Evolutionary conservation across 2,888 invertebrate species (phyloP).

Genomic region (Chymomyza fuscimana): DNA sequence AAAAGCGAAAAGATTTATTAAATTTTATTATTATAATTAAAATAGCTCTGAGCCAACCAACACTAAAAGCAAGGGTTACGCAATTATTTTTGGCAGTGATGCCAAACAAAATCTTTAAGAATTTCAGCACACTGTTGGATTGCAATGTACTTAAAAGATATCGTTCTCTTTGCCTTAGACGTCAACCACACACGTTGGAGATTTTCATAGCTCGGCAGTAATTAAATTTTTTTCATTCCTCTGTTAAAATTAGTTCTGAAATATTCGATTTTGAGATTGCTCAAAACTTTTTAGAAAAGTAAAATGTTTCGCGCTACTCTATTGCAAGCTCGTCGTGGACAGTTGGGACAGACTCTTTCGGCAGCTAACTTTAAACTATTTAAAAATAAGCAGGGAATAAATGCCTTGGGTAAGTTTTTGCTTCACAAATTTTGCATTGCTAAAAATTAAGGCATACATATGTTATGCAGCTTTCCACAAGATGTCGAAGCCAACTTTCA

Average conservation of each 20-base stretch:
- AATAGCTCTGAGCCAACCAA: no score
- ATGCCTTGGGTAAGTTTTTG: background rate
- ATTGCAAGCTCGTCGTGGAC: constrained; percentile 25
- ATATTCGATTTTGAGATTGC: background rate
- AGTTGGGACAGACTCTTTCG: background rate
- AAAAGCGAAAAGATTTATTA: no score
- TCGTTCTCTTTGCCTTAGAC: background rate
- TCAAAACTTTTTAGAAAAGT: constrained; percentile 5
- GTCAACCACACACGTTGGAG: background rate
- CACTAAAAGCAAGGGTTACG: no score
- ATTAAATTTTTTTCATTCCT: background rate
- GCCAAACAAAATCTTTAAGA: no score
- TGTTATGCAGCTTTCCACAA: background rate
- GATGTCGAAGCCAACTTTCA: background rate
- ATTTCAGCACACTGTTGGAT: no score
- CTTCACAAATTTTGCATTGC: background rate
- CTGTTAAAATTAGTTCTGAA: background rate
- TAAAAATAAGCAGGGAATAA: background rate
- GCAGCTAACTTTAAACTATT: background rate
- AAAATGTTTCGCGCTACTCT: constrained; percentile 36
- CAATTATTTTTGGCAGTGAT: no score
- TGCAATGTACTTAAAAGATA: background rate
- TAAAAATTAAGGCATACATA: background rate
- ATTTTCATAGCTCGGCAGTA: background rate
- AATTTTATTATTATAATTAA: no score